Base-by-base conservation (phyloP, 2,888 invertebrate species). In the Trichogramma dendrolimi region DNA sequence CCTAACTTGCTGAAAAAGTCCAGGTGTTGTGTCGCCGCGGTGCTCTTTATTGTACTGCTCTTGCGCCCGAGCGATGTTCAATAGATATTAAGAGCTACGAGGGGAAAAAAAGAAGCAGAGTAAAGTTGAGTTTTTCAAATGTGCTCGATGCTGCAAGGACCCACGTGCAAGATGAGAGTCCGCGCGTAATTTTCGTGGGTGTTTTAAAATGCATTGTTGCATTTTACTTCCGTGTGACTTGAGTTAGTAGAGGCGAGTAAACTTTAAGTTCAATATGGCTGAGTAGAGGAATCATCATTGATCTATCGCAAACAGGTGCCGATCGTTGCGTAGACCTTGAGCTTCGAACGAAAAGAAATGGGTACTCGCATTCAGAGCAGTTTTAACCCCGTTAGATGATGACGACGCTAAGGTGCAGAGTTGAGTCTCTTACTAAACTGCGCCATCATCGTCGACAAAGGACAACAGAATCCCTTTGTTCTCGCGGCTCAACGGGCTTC, bases 401-500 rank as follows among this genome's bases (percentile, higher is more conserved):
- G 27, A 27, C 27, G 27, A 4, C 46, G 41, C 42, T 27, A 27
- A 27, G 27, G 27, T 3, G 27, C 27, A 27, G 27, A 27, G 27
- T 27, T 27, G 27, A 27, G 27, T 27, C 27, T 27, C 27, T 27
- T 27, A 27, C 27, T 27, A 54, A 14, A 43, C 48, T 49, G 41
- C 49, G 54, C 57, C 54, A 41, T 55, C 58, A 60, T 52, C 55
- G 53, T 59, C 72, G 74, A 78, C 78, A 78, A 78, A 77, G 77
- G 74, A 73, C 74, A 74, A 75, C 74, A 75, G 76, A 77, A 73
- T 71, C 75, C 75, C 78, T 78, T 78, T 79, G 78, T 78, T 77
- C 78, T 73, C 75, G 70, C 71, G 72, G 73, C 75, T 77, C 76
- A 77, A 76, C 76, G 75, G 48, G 61, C 47, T 39, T 52, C 59